A percentile compares a stretch with the other conserved stretches of the same genome.
phyloP scores from a whole-genome alignment of 2,113 vertebrate species.

The Petroica traversi region DNA sequence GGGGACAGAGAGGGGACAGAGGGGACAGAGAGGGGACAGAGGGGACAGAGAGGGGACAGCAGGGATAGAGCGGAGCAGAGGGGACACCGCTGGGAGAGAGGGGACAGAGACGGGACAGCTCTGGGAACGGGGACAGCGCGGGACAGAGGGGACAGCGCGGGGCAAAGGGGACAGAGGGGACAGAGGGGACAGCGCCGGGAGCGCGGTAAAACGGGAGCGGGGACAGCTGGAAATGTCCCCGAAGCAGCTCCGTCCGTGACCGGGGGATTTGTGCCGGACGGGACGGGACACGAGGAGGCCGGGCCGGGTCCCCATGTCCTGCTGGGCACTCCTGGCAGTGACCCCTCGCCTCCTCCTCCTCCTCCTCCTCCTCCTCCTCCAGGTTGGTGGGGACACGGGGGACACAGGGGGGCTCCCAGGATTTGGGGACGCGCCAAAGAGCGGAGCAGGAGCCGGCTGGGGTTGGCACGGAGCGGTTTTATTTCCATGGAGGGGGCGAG shows the following conservation, averaged over 20 bases:
- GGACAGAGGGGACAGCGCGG: too few relatives aligned
- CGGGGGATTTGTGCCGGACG: not conserved
- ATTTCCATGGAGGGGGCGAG: not conserved
- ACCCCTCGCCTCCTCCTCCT: not conserved
- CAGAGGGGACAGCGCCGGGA: not conserved
- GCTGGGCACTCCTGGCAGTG: not conserved
- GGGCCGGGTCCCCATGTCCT: not conserved
- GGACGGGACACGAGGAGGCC: not conserved
- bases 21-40: not conserved
- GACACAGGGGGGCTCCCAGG: too few relatives aligned
- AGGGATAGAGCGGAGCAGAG: too few relatives aligned
- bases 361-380: not conserved
- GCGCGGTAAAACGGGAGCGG: not conserved
- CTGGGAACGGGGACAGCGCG: not conserved
- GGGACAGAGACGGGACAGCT: too few relatives aligned
- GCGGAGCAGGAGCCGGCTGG: not conserved
- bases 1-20: too few relatives aligned
- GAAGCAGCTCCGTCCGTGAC: not conserved
- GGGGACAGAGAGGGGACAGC: not conserved
- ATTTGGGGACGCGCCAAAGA: not conserved
- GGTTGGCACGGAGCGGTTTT: slow-evolving; percentile 60
- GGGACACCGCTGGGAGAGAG: not conserved
- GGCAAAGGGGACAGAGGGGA: too few relatives aligned
- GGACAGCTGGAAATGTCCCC: not conserved
- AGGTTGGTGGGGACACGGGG: not conserved